Conservation (phyloP, 2,888 invertebrate species). For the Synergus japonicus region DNA sequence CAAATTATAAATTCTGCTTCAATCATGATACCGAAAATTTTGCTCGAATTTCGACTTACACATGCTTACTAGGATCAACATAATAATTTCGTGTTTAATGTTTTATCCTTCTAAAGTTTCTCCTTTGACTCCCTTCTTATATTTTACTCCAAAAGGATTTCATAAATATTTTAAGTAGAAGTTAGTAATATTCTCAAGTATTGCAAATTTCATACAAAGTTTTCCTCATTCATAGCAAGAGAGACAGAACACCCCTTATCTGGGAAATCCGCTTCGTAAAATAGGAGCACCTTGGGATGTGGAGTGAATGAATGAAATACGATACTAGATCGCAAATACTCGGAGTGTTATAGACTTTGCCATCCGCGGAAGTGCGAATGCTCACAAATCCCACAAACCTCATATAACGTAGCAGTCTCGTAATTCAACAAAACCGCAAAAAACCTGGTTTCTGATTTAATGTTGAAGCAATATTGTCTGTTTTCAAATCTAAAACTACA, state of each 20-base stretch:
- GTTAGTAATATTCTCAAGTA: not conserved
- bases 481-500: not conserved
- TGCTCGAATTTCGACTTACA: too few species aligned
- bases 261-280: constrained; percentile 48
- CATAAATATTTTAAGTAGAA: not conserved
- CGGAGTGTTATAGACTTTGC: constrained; percentile 45
- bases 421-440: constrained; percentile 32
- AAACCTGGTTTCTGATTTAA: not conserved
- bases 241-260: constrained; percentile 39
- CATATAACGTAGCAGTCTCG: constrained; percentile 44
- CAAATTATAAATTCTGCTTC: too few species aligned
- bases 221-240: not conserved
- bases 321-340: constrained; percentile 50
- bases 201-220: not conserved
- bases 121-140: not conserved
- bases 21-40: too few species aligned
- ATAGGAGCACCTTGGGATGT: constrained; percentile 49
- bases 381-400: constrained; percentile 50
- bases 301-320: constrained; percentile 45
- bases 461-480: not conserved
- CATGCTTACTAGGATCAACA: too few species aligned
- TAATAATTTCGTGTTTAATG: not conserved
- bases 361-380: constrained; percentile 49
- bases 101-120: not conserved
- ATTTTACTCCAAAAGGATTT: not conserved